Base-by-base conservation (phyloP, 1,140 invertebrate species). In the Cydia fagiglandana region DNA sequence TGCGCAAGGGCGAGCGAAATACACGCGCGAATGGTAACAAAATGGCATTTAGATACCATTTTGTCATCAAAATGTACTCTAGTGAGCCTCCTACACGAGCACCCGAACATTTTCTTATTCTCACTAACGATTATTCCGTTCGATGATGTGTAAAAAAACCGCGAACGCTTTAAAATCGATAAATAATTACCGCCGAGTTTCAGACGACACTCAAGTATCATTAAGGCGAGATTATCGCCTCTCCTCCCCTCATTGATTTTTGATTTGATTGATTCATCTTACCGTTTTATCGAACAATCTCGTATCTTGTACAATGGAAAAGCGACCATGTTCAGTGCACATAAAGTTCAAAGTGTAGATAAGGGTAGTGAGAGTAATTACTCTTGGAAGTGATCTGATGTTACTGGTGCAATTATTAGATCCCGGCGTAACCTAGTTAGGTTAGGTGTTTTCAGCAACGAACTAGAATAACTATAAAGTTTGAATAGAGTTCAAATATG, bases 381-480 rank as follows among this genome's bases (percentile, higher is more conserved):
- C 56, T 61, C 20, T 61, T 24, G 20, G 56, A 61, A 61, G 56
- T 20, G n/a, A 61, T 61, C 20, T 17, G 50, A 17, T 61, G 20
- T 24, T 61, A 61, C 3, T 24, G 56, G 56, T 61, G 20, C 56
- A 61, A 24, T 61, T n/a, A 61, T 61, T 61, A 61, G 56, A 61
- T 24, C 9, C 56, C 20, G 7, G 56, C 7, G 56, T 61, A 61
- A 61, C 20, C 56, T 61, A 61, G 56, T 61, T 53, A 53, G 50
- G 50, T 61, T 20, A 20, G 53, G 15, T 56, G 53, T 56, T 56
- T 61, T 24, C 17, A 20, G 17, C n/a, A 61, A 0, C 6, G 4
- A 9, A 6, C 20, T n/a, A 24, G 50, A 15, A 50, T 15, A 41
- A 10, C 38, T 41, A 41, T 41, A 41, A 41, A 41, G 38, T 41